These are phyloP conservation scores for Melanostoma scalare DNA, from an alignment of 2,888 invertebrate genomes.

Conservation along the genomic window DNA sequence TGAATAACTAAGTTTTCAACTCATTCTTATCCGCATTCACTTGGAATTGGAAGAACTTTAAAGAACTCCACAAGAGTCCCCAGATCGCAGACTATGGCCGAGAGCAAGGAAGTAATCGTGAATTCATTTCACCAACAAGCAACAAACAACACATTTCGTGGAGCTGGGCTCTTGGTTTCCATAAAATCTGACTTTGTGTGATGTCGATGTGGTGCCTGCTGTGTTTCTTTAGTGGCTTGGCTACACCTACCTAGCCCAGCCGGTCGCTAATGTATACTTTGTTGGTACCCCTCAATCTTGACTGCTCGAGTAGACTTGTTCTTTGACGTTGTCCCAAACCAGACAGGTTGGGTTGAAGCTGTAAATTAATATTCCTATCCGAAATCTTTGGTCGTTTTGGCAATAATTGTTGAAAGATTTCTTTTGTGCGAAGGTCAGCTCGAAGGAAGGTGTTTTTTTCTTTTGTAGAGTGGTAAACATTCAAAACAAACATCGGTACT, in stretches of 20 bases:
- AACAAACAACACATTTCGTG: constrained; percentile 28
- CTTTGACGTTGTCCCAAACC: constrained; percentile 51
- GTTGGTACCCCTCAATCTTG: constrained; percentile 13
- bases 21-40: constrained; percentile 64
- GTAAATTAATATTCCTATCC: constrained; percentile 63
- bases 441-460: constrained; percentile 1
- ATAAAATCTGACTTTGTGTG: not conserved
- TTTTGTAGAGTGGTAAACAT: constrained; percentile 20
- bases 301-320: constrained; percentile 51
- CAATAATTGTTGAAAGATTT: constrained; percentile 25
- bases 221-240: not conserved
- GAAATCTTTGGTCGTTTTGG: constrained; percentile 43
- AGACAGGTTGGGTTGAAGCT: constrained; percentile 57
- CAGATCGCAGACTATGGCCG: constrained; percentile 4
- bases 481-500: constrained; percentile 16
- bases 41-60: constrained; percentile 46
- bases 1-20: constrained; percentile 54
- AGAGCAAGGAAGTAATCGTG: constrained; percentile 66
- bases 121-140: constrained; percentile 54
- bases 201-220: constrained; percentile 1
- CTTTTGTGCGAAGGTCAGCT: constrained; percentile 2
- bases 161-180: constrained; percentile 36
- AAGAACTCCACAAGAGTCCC: constrained; percentile 22
- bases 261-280: constrained; percentile 14
- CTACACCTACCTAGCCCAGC: constrained; percentile 6